Evolutionary conservation across 2,113 vertebrate species (phyloP).

Genomic region (Ardeotis arabs): DNA sequence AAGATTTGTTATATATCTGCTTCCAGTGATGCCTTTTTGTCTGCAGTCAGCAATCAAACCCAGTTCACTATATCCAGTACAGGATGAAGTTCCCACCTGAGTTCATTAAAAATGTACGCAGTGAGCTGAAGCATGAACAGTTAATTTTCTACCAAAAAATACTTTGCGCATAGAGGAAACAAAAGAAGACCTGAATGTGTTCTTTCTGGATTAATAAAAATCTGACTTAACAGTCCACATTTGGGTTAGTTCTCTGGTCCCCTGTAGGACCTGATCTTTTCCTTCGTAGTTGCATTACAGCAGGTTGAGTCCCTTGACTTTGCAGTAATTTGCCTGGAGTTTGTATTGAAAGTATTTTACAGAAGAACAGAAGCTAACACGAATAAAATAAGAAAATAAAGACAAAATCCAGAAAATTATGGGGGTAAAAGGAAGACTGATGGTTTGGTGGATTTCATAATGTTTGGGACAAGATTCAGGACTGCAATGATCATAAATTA

Average conservation of each 20-base stretch:
- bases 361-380: background rate
- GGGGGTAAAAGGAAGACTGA: background rate
- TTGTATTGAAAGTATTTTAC: background rate
- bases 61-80: background rate
- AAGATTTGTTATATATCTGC: background rate
- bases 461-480: background rate
- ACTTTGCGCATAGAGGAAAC: background rate
- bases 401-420: slow-evolving; percentile 1
- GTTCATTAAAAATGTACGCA: background rate
- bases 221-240: background rate
- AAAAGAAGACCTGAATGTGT: background rate
- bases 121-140: background rate
- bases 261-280: background rate
- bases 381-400: background rate
- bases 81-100: background rate
- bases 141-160: background rate
- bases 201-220: background rate
- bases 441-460: background rate
- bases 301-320: background rate
- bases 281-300: background rate
- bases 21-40: background rate
- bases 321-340: background rate
- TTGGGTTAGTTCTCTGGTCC: background rate
- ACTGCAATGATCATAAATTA: background rate
- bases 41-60: background rate